Conservation (phyloP, 2,113 vertebrate species). For the Vidua macroura region DNA sequence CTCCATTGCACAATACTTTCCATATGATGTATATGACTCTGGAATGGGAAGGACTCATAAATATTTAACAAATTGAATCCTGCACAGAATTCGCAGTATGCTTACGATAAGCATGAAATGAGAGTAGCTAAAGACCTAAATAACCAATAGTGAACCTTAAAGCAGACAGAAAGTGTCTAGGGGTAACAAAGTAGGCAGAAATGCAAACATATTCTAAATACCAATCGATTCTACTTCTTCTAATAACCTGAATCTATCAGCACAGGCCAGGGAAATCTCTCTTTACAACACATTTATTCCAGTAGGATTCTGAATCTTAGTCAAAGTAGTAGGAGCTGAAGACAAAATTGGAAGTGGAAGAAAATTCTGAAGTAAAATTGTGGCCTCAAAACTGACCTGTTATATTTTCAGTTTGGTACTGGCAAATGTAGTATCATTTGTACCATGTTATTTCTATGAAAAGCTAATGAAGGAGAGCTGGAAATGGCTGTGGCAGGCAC, state of each 20-base stretch:
- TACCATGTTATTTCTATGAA: not conserved
- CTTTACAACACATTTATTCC: not conserved
- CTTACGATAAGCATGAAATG: not conserved
- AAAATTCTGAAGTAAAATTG: not conserved
- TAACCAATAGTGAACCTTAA: not conserved
- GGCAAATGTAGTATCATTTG: not conserved
- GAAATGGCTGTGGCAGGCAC: not conserved
- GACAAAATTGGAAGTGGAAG: not conserved
- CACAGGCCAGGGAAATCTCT: not conserved
- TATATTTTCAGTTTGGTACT: not conserved
- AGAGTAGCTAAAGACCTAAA: not conserved
- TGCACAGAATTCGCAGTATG: conserved; percentile 7
- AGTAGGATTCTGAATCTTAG: not conserved
- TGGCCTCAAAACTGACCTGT: not conserved
- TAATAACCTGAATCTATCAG: not conserved
- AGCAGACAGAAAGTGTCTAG: not conserved
- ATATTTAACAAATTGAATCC: conserved; percentile 34
- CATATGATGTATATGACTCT: conserved; percentile 17
- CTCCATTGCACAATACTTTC: conserved; percentile 17
- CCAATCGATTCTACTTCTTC: not conserved
- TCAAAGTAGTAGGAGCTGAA: not conserved
- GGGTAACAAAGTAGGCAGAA: not conserved
- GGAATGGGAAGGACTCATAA: conserved; percentile 26
- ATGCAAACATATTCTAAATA: not conserved
- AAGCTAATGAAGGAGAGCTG: not conserved